Evolutionary conservation across 2,113 vertebrate genomes (phyloP).

Genomic region (Argyrosomus japonicus): DNA sequence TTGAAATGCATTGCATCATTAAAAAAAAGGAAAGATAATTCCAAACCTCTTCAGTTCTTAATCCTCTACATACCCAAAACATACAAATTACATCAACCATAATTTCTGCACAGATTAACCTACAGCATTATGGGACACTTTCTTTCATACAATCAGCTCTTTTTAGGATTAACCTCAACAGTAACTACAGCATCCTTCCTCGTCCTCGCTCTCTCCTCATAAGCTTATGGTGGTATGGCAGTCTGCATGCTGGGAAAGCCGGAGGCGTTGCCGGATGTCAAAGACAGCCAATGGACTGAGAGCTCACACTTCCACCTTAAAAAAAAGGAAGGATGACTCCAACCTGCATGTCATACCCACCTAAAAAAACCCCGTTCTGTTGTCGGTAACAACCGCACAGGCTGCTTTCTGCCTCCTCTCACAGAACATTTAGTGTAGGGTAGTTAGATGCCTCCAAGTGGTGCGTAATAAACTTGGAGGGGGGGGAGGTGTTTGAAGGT

Average conservation of each 20-base stretch:
- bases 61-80: conserved; percentile 50
- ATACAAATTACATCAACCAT: conserved; percentile 42
- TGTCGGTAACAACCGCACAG: not conserved
- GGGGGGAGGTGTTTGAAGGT: conserved; percentile 16
- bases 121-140: conserved; percentile 21
- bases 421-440: conserved; percentile 29
- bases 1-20: conserved; percentile 1
- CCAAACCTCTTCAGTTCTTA: conserved; percentile 16
- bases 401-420: conserved; percentile 29
- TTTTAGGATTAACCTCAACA: conserved; percentile 5
- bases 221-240: conserved; percentile 58
- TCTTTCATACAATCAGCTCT: conserved; percentile 35
- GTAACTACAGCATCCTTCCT: conserved; percentile 22
- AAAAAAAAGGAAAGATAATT: conserved; percentile 10
- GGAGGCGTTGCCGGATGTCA: conserved; percentile 53
- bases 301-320: conserved; percentile 31
- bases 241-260: conserved; percentile 76
- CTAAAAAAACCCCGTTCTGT: not conserved
- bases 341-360: conserved; percentile 22
- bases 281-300: conserved; percentile 67
- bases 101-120: conserved; percentile 28
- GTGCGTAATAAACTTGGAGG: conserved; percentile 40
- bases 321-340: not conserved
- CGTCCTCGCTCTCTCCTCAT: not conserved
- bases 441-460: conserved; percentile 41